Evolutionary conservation across 2,797 vertebrate genomes (phyloP).

Genomic region (Sebastes aleutianus): DNA sequence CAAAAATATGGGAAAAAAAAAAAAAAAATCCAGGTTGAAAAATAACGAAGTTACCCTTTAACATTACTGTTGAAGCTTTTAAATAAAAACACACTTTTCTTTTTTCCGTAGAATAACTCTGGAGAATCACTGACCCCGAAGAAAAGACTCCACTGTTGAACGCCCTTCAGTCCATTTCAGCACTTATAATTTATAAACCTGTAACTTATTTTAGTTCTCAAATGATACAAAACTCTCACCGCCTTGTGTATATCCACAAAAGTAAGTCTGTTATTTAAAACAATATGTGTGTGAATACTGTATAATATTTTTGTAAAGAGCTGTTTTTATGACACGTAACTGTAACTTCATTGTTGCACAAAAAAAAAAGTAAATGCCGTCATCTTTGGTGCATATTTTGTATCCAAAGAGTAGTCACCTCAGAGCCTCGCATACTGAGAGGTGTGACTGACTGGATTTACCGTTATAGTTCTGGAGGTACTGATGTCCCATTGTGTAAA

Average conservation of each 20-base stretch:
- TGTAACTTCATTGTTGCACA: constrained; percentile 30
- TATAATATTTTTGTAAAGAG: constrained; percentile 50
- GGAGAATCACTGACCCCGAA: constrained; percentile 54
- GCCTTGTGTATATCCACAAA: constrained; percentile 52
- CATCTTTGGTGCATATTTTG: neutral
- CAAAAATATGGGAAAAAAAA: neutral
- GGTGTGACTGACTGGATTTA: neutral
- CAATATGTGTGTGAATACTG: constrained; percentile 52
- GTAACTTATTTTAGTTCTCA: constrained; percentile 59
- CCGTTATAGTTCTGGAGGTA: constrained; percentile 3
- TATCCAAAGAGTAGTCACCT: neutral
- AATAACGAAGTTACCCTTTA: too few species aligned
- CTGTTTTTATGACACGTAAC: constrained; percentile 29
- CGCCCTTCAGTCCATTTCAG: constrained; percentile 34
- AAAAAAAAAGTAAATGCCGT: neutral
- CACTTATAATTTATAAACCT: constrained; percentile 64
- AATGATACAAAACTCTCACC: constrained; percentile 28
- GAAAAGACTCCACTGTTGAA: constrained; percentile 14
- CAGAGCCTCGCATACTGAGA: neutral
- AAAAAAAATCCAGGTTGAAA: neutral
- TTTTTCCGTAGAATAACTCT: constrained; percentile 58
- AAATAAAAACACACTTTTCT: constrained; percentile 14
- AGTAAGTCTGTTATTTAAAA: constrained; percentile 58
- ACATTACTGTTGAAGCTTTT: neutral
- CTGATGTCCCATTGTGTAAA: constrained; percentile 22